Base-by-base conservation (phyloP, 2,797 vertebrate genomes). In the Gymnocypris eckloni region DNA sequence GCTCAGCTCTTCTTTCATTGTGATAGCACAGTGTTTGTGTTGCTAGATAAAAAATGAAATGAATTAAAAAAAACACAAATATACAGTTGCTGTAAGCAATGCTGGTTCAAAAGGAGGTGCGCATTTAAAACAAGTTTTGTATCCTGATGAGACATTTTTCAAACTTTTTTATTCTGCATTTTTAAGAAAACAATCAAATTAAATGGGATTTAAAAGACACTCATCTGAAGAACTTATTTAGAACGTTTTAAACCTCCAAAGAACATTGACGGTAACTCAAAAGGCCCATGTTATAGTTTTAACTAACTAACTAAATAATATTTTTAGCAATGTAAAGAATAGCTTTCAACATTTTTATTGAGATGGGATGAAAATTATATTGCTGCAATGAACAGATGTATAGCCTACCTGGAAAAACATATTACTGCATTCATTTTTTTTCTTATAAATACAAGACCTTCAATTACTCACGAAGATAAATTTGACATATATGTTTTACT, bases 1-100 rank as follows among this genome's bases (percentile, higher is more conserved):
- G n/a, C 45, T 84, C 25, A 39, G 69, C 28, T 86, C 81, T 41
- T 88, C 86, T 80, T 28, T 87, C 86, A 87, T 90, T 41, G 25
- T 90, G 50, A 41, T 15, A 37, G 67, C 8, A 45, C 39, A 52
- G 9, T 28, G 37, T 86, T 72, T 69, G 2, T 16, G 41, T 69
- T 69, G 20, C 66, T 87, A 66, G 7, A 85, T n/a, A 11, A 7
- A 75, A 78, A 20, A 78, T 10, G 1, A 9, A 10, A 20, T 20
- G 3, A 48, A 33, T 15, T 12, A 61, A 5, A 18, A n/a, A n/a
- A 39, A 33, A 39, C 4, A 59, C 10, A 41, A 15, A 3, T 28
- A 25, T 33, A 75, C 6, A 81, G 33, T 77, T 2, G 45, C 7
- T 73, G 8, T 25, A 22, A 37, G 4, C 11, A 48, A 33, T 33